These are phyloP conservation scores for Plutella xylostella DNA, from an alignment of 2,888 invertebrate species.

Conservation along the genomic window DNA sequence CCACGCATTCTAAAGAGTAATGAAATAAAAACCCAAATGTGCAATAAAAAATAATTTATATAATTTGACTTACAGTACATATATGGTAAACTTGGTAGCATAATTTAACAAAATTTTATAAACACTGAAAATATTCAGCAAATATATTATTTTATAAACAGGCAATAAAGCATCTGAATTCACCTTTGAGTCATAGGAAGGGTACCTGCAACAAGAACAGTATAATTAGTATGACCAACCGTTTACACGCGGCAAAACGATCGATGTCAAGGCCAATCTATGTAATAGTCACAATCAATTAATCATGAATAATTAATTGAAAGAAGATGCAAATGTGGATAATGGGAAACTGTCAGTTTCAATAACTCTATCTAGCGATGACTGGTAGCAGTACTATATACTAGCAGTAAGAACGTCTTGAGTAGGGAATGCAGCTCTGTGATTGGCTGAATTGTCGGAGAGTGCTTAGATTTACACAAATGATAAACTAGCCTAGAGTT, in stretches of 20 bases:
- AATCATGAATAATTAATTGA: no score
- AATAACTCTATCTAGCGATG: no score
- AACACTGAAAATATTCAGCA: conserved; percentile 68
- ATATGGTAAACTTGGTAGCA: conserved; percentile 66
- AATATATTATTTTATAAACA: conserved; percentile 48
- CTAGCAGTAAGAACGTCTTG: no score
- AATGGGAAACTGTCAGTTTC: no score
- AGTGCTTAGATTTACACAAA: no score
- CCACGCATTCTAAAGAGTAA: neutral
- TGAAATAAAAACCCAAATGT: conserved; percentile 37
- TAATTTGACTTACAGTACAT: conserved; percentile 64
- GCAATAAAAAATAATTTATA: conserved; percentile 68
- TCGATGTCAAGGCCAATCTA: no score
- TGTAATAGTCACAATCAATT: no score
- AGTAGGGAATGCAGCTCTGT: no score
- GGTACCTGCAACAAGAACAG: conserved; percentile 39
- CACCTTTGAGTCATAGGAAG: conserved; percentile 29
- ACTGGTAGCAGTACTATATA: no score
- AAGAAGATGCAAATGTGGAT: no score
- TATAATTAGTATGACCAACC: conserved; percentile 8
- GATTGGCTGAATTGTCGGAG: no score
- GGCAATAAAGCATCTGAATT: conserved; percentile 64
- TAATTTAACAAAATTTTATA: conserved; percentile 63
- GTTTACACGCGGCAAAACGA: neutral
- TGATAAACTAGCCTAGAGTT: no score